Base-by-base conservation (phyloP, 2,113 vertebrate species). In the Chaetops frenatus region DNA sequence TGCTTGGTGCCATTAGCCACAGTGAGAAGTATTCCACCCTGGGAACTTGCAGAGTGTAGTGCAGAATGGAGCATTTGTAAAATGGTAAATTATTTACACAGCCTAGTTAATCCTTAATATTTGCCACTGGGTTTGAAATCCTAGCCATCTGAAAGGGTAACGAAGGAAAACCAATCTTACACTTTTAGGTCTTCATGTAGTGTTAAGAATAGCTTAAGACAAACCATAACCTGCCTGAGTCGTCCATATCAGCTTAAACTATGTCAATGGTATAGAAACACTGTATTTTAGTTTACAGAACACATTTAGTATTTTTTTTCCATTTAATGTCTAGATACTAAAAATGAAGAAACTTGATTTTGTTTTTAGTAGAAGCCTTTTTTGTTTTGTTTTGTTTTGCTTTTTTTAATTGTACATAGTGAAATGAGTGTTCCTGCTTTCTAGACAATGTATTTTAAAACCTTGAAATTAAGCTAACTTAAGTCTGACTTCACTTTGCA, bases 271-370 rank as follows among this genome's bases (percentile, higher is more conserved):
- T 91, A 95, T 98, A 98, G 98, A 98, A 98, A 98, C 97, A 98
- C 98, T 98, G 97, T 98, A 98, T 98, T 97, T 98, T 97, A 97
- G 97, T 97, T 98, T 97, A 97, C 96, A 96, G 94, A 96, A 96
- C 96, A 95, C 92, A 97, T 96, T 96, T 94, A 94, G 89, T 93
- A 83, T 95, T 97, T 97, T 98, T 98, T 97, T 98, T 97, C 97
- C 97, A 97, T 92, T 89, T 98, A 97, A 98, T 97, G 97, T 98
- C 98, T 97, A 97, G 94, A 86, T 98, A 97, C 95, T 94, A 95
- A 94, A 95, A 97, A 97, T 98, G 97, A 98, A 98, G 98, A 98
- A 96, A 97, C 98, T 98, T 98, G 97, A 98, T 97, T 97, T 97
- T 95, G 92, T 56, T 98, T 97, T 97, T 76, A 96, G 96, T 97